Percentiles rank a stretch among this genome's conserved stretches.
Evolutionary conservation across 2,113 vertebrate genomes (phyloP).

Genomic region (Chloropsis cyanopogon): DNA sequence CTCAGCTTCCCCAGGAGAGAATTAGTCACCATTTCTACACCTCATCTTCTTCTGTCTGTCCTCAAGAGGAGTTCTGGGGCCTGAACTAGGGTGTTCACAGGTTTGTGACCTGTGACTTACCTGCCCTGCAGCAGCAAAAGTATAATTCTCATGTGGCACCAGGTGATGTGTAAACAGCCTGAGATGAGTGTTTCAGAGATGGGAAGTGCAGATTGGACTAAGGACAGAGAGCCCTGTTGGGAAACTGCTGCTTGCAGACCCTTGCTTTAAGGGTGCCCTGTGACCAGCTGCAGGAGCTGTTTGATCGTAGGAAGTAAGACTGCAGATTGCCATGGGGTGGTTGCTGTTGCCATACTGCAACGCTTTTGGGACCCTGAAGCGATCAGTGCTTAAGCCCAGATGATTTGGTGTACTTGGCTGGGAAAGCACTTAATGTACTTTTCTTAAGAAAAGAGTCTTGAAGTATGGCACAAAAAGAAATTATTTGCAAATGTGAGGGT

Average conservation of each 20-base stretch:
- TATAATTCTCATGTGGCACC: neutral
- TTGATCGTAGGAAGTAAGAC: neutral
- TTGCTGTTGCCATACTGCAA: neutral
- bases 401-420: neutral
- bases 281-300: neutral
- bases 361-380: neutral
- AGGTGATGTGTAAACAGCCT: neutral
- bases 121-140: neutral
- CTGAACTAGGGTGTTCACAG: neutral
- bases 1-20: neutral
- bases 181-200: neutral
- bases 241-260: neutral
- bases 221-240: neutral
- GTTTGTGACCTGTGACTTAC: neutral
- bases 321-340: neutral
- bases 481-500: rapidly evolving
- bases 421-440: neutral
- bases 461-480: neutral
- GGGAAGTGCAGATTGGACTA: neutral
- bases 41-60: neutral
- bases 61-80: neutral
- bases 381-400: neutral
- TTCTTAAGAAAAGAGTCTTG: neutral
- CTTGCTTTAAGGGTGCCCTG: neutral
- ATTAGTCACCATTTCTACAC: neutral